A percentile compares a stretch with the other conserved stretches of the same genome.
Conservation (phyloP, 2,888 invertebrate genomes). For the Bugula neritina region DNA sequence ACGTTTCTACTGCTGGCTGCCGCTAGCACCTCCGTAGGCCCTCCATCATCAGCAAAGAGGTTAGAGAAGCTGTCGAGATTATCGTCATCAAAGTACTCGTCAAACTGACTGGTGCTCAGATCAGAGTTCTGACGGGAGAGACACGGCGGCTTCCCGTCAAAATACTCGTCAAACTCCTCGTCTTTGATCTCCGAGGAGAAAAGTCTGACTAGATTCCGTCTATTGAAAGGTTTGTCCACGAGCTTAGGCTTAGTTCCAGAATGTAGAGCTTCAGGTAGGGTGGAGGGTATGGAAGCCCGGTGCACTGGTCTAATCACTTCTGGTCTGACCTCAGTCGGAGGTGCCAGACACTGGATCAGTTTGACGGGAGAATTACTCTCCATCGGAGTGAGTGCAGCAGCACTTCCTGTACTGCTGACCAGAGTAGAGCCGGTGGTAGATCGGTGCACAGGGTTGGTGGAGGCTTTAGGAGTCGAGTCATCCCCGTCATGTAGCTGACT, state of each 20-base stretch:
- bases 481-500: slow-evolving; percentile 4
- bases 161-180: not conserved
- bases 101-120: slow-evolving; percentile 22
- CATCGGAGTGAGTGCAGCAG: not conserved
- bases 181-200: slow-evolving; percentile 16
- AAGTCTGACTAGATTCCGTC: not conserved
- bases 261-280: not conserved
- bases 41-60: not conserved
- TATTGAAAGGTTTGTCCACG: not conserved
- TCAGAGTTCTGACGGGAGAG: not conserved
- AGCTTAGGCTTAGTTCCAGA: not conserved
- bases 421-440: slow-evolving; percentile 18
- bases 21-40: not conserved
- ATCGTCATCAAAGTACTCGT: slow-evolving; percentile 1
- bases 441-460: not conserved
- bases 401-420: not conserved
- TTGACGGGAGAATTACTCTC: not conserved
- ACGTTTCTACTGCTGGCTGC: slow-evolving; percentile 1
- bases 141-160: slow-evolving; percentile 14
- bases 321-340: slow-evolving; percentile 1
- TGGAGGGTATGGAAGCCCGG: not conserved
- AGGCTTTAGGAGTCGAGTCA: not conserved
- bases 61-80: slow-evolving; percentile 20
- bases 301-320: not conserved
- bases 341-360: slow-evolving; percentile 1